Evolutionary conservation across 2,888 invertebrate species (phyloP), one percentile per base, ranked within the genome.

Genomic region (Archips xylosteana): DNA sequence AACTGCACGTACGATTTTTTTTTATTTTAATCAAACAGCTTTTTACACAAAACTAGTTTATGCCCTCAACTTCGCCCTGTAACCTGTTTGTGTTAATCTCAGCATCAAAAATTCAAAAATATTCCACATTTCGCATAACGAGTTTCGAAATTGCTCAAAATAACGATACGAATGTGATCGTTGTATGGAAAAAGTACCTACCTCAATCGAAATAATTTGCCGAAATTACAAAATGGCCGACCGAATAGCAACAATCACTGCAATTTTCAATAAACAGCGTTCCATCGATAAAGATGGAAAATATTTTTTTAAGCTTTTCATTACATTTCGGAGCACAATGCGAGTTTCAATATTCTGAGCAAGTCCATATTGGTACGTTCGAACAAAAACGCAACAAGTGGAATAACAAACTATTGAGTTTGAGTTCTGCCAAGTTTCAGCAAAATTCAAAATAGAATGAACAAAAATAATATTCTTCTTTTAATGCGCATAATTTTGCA

Each of bases 231-330:
- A n/a, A 51, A 36, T 32, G 36, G 15, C 13, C 49, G 49, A 36
- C 34, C 34, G 36, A 64, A 49, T 51, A 36, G 47, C 45, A 47
- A 61, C 34, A 54, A 70, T 54, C 15, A 47, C 13, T 65, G 65
- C 60, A 65, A 70, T 69, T 49, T 54, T 23, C 15, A 64, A 73
- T 64, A 54, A 61, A 74, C 42, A 74, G 59, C 36, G 62, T 70
- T 13, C 15, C 51, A 61, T 32, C 51, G 69, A 64, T 60, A 65
- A 49, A n/a, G 36, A n/a, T 15, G 23, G 60, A 51, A 74, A 61
- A 59, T 34, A 54, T 69, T 69, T 42, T 72, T 63, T 60, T 61
- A 70, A 65, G 45, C 70, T n/a, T 49, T 65, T 70, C 64, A 60
- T 72, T 67, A 67, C 34, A 39, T 65, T 59, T 57, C 32, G 42